These are phyloP conservation scores for Ahaetulla prasina DNA, from an alignment of 2,113 vertebrate genomes.

Conservation along the genomic window DNA sequence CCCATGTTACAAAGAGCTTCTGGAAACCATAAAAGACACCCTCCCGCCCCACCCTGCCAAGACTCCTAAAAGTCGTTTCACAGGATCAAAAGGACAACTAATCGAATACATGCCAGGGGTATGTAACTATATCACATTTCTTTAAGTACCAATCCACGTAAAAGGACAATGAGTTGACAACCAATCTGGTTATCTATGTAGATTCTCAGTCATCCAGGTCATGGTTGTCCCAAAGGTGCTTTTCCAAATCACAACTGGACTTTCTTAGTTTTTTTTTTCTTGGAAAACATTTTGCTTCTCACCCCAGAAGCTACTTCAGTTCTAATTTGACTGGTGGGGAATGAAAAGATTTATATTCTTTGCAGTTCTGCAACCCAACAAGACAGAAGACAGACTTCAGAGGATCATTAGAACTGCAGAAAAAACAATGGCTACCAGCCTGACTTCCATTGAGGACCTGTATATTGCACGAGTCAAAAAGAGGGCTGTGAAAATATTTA, in stretches of 20 bases:
- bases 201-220: background rate
- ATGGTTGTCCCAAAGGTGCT: background rate
- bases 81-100: background rate
- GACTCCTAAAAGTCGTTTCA: background rate
- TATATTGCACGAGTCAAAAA: too few species aligned
- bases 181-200: background rate
- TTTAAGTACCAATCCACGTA: background rate
- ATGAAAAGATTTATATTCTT: background rate
- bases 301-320: background rate
- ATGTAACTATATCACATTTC: background rate
- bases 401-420: too few species aligned
- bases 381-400: too few species aligned
- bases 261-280: background rate
- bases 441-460: too few species aligned
- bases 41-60: background rate
- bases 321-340: background rate
- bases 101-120: background rate
- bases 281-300: background rate
- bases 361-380: too few species aligned
- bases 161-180: background rate
- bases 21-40: background rate
- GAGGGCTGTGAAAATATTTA: too few species aligned
- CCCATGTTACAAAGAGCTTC: background rate
- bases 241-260: background rate
- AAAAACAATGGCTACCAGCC: too few species aligned